These are phyloP conservation scores for Phoeniculus purpureus DNA, from an alignment of 2,797 vertebrate genomes.

Conservation along the genomic window DNA sequence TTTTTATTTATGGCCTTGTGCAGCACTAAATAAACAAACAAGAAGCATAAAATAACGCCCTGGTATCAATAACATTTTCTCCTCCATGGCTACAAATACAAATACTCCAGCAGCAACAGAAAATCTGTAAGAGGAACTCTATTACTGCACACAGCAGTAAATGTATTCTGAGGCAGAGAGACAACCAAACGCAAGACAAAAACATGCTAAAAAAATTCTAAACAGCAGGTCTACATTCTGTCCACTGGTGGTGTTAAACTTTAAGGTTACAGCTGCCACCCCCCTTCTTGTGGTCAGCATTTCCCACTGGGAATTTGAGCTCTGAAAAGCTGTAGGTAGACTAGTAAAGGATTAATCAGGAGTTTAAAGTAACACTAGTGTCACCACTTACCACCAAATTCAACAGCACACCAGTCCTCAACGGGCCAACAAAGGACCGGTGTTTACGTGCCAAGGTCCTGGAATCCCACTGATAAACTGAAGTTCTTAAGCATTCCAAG, in stretches of 20 bases:
- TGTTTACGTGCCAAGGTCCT: background rate
- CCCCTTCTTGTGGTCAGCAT: background rate
- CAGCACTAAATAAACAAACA: conserved; percentile 33
- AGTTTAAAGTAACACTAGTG: background rate
- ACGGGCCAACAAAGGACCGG: background rate
- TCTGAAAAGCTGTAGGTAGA: background rate
- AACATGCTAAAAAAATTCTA: background rate
- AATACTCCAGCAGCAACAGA: conserved; percentile 12
- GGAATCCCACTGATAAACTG: background rate
- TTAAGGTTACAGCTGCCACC: background rate
- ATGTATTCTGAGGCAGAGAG: background rate
- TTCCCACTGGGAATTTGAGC: fast-evolving
- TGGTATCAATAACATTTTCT: background rate
- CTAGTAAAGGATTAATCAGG: background rate
- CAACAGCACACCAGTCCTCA: background rate
- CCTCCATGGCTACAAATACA: background rate
- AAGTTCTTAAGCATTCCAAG: background rate
- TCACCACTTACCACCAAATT: background rate
- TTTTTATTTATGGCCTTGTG: background rate
- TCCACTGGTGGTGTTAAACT: background rate
- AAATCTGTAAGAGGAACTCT: background rate
- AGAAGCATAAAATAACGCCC: background rate
- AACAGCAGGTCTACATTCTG: conserved; percentile 7
- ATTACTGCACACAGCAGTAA: background rate
- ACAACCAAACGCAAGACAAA: background rate